Base-by-base conservation (phyloP, 2,113 vertebrate species). In the Macquaria australasica region DNA sequence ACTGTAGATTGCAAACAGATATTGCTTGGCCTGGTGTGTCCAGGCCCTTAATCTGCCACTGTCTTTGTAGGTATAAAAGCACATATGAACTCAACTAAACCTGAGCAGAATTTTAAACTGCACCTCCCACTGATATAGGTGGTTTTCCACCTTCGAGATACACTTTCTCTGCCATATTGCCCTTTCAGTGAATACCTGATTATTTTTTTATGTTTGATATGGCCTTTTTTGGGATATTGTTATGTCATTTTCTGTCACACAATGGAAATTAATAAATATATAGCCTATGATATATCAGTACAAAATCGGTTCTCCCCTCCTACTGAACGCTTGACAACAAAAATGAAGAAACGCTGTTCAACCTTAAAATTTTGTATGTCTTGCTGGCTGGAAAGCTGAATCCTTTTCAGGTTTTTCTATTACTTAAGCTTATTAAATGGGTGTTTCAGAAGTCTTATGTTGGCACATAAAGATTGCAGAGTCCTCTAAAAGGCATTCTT, bases 401-500 rank as follows among this genome's bases (percentile, higher is more conserved):
- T 23, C 18, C 58, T 72, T 79, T 53, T 71, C 28, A 60, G 28
- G 25, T 16, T 75, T 84, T 60, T 12, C 7, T 8, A 58, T 59
- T 43, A 53, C 71, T 41, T 15, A 68, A 39, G 0, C 14, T 63
- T 31, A 70, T 31, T 77, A 70, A 83, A 73, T 1, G 11, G 8
- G 45, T 34, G 20, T 64, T 87, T 70, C 25, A 60, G 31, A 31
- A 80, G 18, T 34, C 50, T 73, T 78, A 9, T 71, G 75, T 77
- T 83, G 75, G 64, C 59, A 73, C n/a, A 82, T 45, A 76, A 79
- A 81, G 51, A 81, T 59, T 58, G 68, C 11, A 0, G n/a, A 83
- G 51, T 81, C 21, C 51, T 56, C 20, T 75, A 31, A 15, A 89
- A 79, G 69, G 31, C 73, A 64, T 87, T 88, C 41, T 77, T 82